Percentiles rank a stretch among this genome's conserved stretches.
phyloP scores from a whole-genome alignment of 2,888 invertebrate genomes.

The Idaea dimidiata region DNA sequence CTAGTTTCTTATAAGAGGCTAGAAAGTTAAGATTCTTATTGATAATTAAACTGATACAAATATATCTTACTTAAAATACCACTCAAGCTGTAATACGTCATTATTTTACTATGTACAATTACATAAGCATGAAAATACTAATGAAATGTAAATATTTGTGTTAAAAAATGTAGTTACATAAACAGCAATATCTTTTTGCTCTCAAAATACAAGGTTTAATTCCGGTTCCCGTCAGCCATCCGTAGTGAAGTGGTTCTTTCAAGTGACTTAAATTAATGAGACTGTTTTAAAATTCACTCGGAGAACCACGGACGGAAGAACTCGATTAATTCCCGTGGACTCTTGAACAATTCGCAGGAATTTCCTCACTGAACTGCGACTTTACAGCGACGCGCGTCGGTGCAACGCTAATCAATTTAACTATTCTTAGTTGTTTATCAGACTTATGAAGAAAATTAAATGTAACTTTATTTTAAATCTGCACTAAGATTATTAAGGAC shows the following conservation, averaged over 20 bases:
- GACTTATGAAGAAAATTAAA: background rate
- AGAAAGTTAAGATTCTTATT: too few relatives aligned
- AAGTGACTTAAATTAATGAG: conserved; percentile 53
- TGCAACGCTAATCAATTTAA: conserved; percentile 11
- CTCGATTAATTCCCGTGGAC: conserved; percentile 43
- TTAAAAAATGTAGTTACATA: background rate
- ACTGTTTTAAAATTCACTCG: conserved; percentile 47
- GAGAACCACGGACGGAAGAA: conserved; percentile 36
- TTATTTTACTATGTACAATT: background rate
- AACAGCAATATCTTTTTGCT: background rate
- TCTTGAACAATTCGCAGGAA: conserved; percentile 33
- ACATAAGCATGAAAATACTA: background rate
- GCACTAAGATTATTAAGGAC: too few relatives aligned
- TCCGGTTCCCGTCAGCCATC: conserved; percentile 25
- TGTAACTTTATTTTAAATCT: background rate
- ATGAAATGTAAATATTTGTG: background rate
- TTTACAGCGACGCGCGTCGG: too few relatives aligned
- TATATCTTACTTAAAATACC: too few relatives aligned
- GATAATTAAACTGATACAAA: too few relatives aligned
- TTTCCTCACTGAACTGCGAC: conserved; percentile 12
- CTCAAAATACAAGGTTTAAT: conserved; percentile 26
- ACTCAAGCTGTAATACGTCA: background rate
- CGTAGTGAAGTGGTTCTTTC: conserved; percentile 23
- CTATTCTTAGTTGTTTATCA: conserved; percentile 1
- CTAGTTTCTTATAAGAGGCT: too few relatives aligned